phyloP scores from a whole-genome alignment of 2,113 vertebrate species.

The Clarias macrocephalus region DNA sequence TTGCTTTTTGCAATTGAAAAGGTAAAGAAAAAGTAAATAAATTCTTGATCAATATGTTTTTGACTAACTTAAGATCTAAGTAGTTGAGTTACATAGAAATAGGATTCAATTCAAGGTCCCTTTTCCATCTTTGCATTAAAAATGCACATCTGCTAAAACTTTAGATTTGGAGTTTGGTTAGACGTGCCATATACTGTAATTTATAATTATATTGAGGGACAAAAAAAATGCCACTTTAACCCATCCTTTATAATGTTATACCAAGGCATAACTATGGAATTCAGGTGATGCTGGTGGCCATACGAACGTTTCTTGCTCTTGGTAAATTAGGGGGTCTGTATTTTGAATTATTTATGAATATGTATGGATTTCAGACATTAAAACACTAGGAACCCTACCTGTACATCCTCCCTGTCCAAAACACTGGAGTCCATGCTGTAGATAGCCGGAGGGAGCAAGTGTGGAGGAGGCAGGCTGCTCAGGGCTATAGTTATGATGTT shows the following conservation, averaged over 20 bases:
- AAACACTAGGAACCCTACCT: conserved; percentile 58
- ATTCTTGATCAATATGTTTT: neutral
- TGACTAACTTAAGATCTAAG: neutral
- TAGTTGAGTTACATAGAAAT: neutral
- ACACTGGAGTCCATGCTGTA: conserved; percentile 76
- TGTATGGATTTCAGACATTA: neutral
- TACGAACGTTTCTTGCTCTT: neutral
- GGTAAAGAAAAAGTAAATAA: neutral
- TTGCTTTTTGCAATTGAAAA: too few relatives aligned
- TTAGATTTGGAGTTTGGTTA: neutral
- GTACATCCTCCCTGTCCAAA: conserved; percentile 74
- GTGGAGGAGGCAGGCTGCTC: conserved; percentile 71
- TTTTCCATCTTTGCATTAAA: neutral
- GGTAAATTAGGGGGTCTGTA: neutral
- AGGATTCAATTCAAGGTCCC: neutral
- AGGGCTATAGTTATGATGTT: conserved; percentile 78
- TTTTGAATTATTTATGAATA: neutral
- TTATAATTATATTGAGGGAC: neutral
- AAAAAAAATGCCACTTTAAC: neutral
- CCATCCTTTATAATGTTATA: neutral
- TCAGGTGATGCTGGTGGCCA: neutral
- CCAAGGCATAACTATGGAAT: neutral
- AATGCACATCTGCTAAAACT: neutral
- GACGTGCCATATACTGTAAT: too few relatives aligned
- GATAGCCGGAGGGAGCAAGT: conserved; percentile 73